Evolutionary conservation across 2,797 vertebrate species (phyloP).

Genomic region (Myotis myotis): DNA sequence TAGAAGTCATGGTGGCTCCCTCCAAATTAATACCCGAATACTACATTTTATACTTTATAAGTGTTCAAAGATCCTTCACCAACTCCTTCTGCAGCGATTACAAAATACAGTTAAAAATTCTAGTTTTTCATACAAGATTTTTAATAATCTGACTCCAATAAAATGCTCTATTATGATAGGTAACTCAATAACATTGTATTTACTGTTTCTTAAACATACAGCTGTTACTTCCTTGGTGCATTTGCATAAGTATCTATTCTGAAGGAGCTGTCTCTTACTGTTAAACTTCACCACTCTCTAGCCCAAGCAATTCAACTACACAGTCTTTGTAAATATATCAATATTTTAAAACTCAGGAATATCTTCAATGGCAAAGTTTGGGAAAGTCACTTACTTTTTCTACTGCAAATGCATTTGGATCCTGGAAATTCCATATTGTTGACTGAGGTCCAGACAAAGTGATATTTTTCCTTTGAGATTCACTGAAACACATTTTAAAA

Average conservation of each 20-base stretch:
- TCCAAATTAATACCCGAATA: not conserved
- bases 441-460: constrained; percentile 82
- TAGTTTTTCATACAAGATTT: not conserved
- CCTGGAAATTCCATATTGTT: constrained; percentile 80
- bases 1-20: not conserved
- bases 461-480: constrained; percentile 90
- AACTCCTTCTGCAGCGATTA: not conserved
- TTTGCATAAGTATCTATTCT: not conserved
- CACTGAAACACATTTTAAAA: constrained; percentile 86
- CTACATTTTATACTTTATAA: not conserved
- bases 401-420: constrained; percentile 77
- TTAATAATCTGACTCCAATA: not conserved
- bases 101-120: not conserved
- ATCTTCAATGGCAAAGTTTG: not conserved
- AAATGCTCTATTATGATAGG: not conserved
- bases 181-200: not conserved
- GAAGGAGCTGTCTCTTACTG: not conserved
- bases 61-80: not conserved
- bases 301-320: not conserved
- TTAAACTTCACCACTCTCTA: not conserved
- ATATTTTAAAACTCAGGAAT: constrained; percentile 9
- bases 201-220: not conserved
- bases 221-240: not conserved
- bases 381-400: constrained; percentile 87
- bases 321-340: not conserved